Percentiles rank a stretch among this genome's conserved stretches.
Conservation (phyloP, 2,113 vertebrate species). For the Vireo altiloquus region DNA sequence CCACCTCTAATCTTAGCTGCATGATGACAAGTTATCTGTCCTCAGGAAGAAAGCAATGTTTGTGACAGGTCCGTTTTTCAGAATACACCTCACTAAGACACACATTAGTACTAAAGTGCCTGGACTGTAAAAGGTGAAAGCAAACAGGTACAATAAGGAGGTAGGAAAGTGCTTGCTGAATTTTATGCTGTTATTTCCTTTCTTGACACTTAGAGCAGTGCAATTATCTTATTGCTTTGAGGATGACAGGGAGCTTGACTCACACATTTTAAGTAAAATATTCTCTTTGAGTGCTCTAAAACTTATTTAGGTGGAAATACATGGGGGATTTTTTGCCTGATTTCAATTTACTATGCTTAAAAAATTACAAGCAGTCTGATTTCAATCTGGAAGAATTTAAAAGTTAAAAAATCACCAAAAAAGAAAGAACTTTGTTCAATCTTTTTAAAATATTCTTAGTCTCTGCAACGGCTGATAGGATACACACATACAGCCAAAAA, state of each 20-base stretch:
- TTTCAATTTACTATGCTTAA: neutral
- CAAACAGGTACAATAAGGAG: neutral
- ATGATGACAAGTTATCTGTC: neutral
- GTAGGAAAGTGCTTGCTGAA: neutral
- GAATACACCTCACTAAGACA: neutral
- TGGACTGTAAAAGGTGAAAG: neutral
- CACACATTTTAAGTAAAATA: neutral
- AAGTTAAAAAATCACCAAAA: neutral
- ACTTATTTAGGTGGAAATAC: neutral
- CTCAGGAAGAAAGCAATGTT: neutral
- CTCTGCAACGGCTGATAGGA: neutral
- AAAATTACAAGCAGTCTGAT: neutral
- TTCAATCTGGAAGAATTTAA: neutral
- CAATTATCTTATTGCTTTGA: neutral
- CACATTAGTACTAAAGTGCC: neutral
- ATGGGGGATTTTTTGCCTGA: neutral
- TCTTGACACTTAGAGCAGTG: neutral
- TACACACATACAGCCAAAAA: neutral
- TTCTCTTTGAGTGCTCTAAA: neutral
- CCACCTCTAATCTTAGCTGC: neutral
- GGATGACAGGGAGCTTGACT: neutral
- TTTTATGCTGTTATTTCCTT: neutral
- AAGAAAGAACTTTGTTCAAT: neutral
- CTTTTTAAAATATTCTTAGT: neutral
- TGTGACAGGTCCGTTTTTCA: neutral